Conservation (phyloP, 2,888 invertebrate genomes). For the Cataglyphis altisquamis region DNA sequence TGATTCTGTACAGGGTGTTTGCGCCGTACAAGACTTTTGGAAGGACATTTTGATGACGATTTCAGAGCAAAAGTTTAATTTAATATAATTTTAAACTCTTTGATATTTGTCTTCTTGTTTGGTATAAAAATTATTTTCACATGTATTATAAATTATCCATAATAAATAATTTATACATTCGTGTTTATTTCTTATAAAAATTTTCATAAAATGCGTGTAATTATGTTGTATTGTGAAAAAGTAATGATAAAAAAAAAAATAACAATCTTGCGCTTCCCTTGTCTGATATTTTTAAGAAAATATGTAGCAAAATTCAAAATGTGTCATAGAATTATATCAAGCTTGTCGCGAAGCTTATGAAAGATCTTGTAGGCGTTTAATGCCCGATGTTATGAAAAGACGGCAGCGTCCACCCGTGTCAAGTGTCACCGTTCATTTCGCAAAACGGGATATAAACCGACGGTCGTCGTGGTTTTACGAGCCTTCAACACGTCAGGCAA, state of each 20-base stretch:
- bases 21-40: not conserved
- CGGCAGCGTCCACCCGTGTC: conserved; percentile 53
- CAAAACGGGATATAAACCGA: conserved; percentile 49
- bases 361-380: conserved; percentile 46
- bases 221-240: not conserved
- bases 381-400: conserved; percentile 25
- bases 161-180: not conserved
- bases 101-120: not conserved
- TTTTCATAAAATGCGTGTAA: too few relatives aligned
- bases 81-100: too few relatives aligned
- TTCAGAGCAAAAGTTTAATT: not conserved
- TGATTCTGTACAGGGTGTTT: conserved; percentile 20
- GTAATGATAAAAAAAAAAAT: not conserved
- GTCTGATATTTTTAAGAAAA: conserved; percentile 8
- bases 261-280: not conserved
- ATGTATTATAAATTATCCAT: not conserved
- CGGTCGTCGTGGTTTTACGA: conserved; percentile 45
- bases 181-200: not conserved
- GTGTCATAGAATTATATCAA: conserved; percentile 1
- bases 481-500: not conserved
- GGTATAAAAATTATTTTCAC: not conserved
- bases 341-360: conserved; percentile 17
- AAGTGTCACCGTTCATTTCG: conserved; percentile 63
- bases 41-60: not conserved
- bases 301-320: not conserved